A percentile compares a stretch with the other conserved stretches of the same genome.
These are phyloP conservation scores for Muraenolepis orangiensis DNA, from an alignment of 2,797 vertebrate species.

Conservation along the genomic window DNA sequence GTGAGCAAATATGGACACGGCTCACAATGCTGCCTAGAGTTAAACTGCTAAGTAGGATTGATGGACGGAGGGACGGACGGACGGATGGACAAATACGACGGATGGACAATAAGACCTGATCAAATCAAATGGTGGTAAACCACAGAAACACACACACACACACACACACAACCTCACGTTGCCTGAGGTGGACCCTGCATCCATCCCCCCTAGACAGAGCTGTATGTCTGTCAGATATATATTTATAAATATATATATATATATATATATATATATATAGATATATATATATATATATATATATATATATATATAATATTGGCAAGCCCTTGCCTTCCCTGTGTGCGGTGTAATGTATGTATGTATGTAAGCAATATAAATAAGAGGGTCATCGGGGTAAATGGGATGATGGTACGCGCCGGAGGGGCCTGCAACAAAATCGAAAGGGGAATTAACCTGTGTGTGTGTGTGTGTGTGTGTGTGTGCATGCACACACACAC, in stretches of 20 bases:
- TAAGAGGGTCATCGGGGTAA: conserved; percentile 37
- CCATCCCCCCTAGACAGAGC: conserved; percentile 12
- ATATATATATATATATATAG: too few species aligned
- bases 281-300: too few species aligned
- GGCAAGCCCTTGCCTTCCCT: conserved; percentile 42
- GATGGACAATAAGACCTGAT: neutral
- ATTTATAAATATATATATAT: too few species aligned
- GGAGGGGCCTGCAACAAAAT: conserved; percentile 40
- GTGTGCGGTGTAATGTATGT: conserved; percentile 43
- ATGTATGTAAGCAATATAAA: conserved; percentile 55
- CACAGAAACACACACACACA: neutral
- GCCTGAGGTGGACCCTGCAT: neutral
- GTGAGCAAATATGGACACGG: neutral
- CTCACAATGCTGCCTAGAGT: neutral
- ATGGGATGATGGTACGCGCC: conserved; percentile 54
- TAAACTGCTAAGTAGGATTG: neutral
- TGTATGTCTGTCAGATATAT: conserved; percentile 27
- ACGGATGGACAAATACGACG: neutral
- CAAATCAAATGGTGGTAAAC: neutral
- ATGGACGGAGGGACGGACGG: neutral
- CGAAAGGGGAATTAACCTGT: conserved; percentile 23
- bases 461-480: conserved; percentile 15
- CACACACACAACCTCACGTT: neutral
- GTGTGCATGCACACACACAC: conserved; percentile 12
- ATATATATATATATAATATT: too few species aligned